Base-by-base conservation (phyloP, 2,888 invertebrate genomes). In the Aphidoletes aphidimyza region DNA sequence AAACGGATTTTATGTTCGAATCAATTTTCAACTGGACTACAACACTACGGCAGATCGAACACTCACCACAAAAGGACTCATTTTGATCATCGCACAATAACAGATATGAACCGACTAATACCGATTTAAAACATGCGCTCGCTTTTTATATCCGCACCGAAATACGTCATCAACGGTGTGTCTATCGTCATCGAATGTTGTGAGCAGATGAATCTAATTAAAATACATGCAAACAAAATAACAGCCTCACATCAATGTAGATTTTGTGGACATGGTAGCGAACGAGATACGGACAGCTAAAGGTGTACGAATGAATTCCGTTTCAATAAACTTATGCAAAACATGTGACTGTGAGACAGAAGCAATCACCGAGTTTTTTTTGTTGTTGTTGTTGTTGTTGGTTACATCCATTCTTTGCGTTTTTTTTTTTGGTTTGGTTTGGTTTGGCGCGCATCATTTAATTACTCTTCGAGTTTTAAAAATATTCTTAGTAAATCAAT, bases 131-230 rank as follows among this genome's bases (percentile, higher is more conserved):
- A 84, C 49, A 36, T 34, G 45, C 84, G 49, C 49, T 84, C 84
- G 84, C 84, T 84, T 84, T 83, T 84, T 84, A 84, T 84, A 84
- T 84, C 30, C 45, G 49, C 2, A 83, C 5, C 22, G 39, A 14
- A 69, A 69, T 69, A 69, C 69, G 69, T 69, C 69, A 69, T 30
- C 30, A 69, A 69, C 69, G 26, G 30, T 54, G 22, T 26, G 26
- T 83, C 39, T 11, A 69, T 69, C 69, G 69, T 34, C 69, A 69
- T 69, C 3, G 34, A 54, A 26, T 69, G 69, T 30, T 17, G 69
- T 34, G 26, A 54, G 34, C 34, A 30, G 9, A 54, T 26, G 54
- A 22, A 22, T 54, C 54, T 69, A 69, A 69, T 30, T 69, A 69
- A 69, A 69, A 69, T 69, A 69, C 30, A 14, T 6, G 22, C 2